phyloP scores from a whole-genome alignment of 2,888 invertebrate species.

The Mythimna pallens region DNA sequence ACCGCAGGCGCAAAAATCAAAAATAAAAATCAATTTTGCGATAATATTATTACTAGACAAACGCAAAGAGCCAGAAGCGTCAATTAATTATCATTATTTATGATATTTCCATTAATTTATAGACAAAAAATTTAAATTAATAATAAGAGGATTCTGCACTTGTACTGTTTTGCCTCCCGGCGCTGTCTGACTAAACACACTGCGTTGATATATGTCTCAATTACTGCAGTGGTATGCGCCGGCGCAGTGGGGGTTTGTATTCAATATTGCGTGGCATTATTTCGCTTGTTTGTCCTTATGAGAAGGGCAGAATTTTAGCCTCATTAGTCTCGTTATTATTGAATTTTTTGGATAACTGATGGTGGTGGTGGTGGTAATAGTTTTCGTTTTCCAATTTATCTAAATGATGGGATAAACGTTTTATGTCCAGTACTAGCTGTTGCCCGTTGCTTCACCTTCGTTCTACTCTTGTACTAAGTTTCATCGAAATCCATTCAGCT shows the following conservation, averaged over 20 bases:
- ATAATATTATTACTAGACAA: conserved; percentile 55
- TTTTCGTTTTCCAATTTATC: background rate
- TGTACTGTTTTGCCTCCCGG: conserved; percentile 62
- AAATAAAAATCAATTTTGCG: conserved; percentile 27
- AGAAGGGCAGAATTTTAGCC: conserved; percentile 37
- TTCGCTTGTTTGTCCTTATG: conserved; percentile 67
- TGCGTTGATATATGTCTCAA: conserved; percentile 85
- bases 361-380: no score
- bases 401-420: background rate
- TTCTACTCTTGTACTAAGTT: no score
- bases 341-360: conserved; percentile 5
- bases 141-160: conserved; percentile 55
- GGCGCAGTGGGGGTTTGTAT: conserved; percentile 79
- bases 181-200: conserved; percentile 57
- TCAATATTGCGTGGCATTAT: conserved; percentile 70
- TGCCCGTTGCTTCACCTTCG: no score
- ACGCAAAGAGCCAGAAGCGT: conserved; percentile 50
- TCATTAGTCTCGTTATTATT: conserved; percentile 24
- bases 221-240: conserved; percentile 77
- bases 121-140: conserved; percentile 57
- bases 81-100: conserved; percentile 65
- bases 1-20: background rate
- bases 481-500: no score
- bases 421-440: no score
- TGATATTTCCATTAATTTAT: conserved; percentile 55